Conservation (phyloP, 2,113 vertebrate species). For the Micronycteris hirsuta region DNA sequence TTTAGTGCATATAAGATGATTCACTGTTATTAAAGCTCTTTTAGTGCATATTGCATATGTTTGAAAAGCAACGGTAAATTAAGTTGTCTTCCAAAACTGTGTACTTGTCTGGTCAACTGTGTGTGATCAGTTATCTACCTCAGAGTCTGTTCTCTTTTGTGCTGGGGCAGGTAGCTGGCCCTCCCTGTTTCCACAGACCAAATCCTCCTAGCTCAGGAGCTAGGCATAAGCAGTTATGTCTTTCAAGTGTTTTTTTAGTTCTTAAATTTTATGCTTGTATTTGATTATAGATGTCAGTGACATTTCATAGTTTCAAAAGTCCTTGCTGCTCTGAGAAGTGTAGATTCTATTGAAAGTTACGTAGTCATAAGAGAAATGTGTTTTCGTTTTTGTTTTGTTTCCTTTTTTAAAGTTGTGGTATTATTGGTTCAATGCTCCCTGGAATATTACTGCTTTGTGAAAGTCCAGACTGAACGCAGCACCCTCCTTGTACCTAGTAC, state of each 20-base stretch:
- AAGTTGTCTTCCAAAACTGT: constrained; percentile 94
- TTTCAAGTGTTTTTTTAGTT: constrained; percentile 90
- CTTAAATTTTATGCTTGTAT: constrained; percentile 88
- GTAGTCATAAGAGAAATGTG: constrained; percentile 85
- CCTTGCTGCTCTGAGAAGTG: constrained; percentile 91
- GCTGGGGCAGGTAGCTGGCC: constrained; percentile 95
- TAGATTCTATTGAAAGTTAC: constrained; percentile 89
- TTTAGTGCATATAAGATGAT: constrained; percentile 82
- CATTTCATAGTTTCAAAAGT: constrained; percentile 92
- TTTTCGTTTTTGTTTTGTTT: constrained; percentile 78
- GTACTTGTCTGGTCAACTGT: constrained; percentile 94
- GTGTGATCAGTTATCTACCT: constrained; percentile 98
- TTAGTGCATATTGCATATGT: constrained; percentile 84
- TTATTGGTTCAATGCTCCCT: constrained; percentile 90
- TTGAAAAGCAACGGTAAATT: constrained; percentile 87
- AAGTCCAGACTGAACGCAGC: constrained; percentile 86
- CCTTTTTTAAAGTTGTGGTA: constrained; percentile 85
- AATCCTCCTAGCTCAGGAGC: constrained; percentile 96
- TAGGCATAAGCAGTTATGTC: constrained; percentile 90
- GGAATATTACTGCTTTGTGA: constrained; percentile 88
- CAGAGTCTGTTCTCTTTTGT: constrained; percentile 95
- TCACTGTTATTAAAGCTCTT: constrained; percentile 86
- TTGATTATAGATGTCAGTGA: constrained; percentile 89
- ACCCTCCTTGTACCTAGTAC: constrained; percentile 80
- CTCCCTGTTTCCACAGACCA: constrained; percentile 97